Conservation (phyloP, 2,113 vertebrate genomes). For the Lophura nycthemera region DNA sequence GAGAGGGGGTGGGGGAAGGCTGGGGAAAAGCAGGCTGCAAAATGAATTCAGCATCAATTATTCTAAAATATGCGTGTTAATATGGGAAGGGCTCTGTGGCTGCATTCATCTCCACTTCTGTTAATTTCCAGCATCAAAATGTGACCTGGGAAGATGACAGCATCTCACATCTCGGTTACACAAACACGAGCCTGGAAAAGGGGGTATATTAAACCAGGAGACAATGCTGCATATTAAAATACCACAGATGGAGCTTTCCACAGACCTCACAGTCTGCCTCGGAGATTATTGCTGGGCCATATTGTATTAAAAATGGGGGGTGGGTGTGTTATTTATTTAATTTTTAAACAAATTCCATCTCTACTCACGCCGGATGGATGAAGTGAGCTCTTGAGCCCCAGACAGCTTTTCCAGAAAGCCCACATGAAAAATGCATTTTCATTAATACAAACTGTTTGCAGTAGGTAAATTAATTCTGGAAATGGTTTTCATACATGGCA, state of each 20-base stretch:
- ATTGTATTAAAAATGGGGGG: conserved; percentile 59
- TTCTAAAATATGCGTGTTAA: conserved; percentile 70
- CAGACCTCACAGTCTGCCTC: conserved; percentile 37
- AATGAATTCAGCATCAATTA: conserved; percentile 70
- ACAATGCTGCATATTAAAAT: conserved; percentile 71
- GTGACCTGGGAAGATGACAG: conserved; percentile 63
- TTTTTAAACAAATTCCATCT: conserved; percentile 70
- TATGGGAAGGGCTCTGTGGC: conserved; percentile 38
- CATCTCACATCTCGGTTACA: conserved; percentile 28
- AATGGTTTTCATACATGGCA: conserved; percentile 73
- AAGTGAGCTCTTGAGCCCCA: conserved; percentile 69
- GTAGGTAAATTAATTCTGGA: conserved; percentile 79
- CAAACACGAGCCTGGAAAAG: conserved; percentile 30
- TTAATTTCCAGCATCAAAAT: conserved; percentile 33
- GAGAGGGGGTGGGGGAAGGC: conserved; percentile 39
- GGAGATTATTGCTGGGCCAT: conserved; percentile 55
- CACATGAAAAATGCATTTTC: conserved; percentile 72
- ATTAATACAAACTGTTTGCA: conserved; percentile 80
- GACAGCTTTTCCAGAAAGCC: conserved; percentile 53
- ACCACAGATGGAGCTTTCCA: conserved; percentile 57
- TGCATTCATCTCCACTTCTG: conserved; percentile 52
- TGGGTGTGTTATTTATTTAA: conserved; percentile 71
- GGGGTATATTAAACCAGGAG: conserved; percentile 41
- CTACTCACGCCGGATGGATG: conserved; percentile 69
- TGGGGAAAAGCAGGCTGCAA: conserved; percentile 48